Evolutionary conservation across 2,888 invertebrate species (phyloP).

Genomic region (Lobophora halterata): DNA sequence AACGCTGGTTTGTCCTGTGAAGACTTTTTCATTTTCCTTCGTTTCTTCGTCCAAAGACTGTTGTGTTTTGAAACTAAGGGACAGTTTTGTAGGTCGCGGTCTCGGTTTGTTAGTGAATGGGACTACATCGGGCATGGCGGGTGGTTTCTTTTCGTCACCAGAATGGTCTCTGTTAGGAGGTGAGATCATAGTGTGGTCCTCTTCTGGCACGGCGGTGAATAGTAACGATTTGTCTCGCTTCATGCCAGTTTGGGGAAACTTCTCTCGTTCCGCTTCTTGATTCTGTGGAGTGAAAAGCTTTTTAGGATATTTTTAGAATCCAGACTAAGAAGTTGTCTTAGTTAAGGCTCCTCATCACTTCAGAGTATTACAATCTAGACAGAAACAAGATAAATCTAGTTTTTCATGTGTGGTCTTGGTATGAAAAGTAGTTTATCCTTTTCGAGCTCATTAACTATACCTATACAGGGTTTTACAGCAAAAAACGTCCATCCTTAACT

Average conservation of each 20-base stretch:
- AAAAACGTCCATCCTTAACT: too few relatives aligned
- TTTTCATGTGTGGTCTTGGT: too few relatives aligned
- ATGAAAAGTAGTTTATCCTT: too few relatives aligned
- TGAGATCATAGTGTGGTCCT: conserved; percentile 80
- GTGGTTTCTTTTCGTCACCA: conserved; percentile 38
- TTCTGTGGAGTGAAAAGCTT: conserved; percentile 50
- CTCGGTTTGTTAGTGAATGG: conserved; percentile 75
- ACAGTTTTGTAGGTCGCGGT: conserved; percentile 78
- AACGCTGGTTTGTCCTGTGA: conserved; percentile 86
- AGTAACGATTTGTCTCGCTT: conserved; percentile 90
- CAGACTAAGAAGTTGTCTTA: too few relatives aligned
- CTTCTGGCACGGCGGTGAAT: conserved; percentile 92
- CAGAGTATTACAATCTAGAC: too few relatives aligned
- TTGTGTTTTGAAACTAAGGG: conserved; percentile 80
- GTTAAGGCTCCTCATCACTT: too few relatives aligned
- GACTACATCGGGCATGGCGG: conserved; percentile 73
- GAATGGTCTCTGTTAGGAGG: conserved; percentile 61
- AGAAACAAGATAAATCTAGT: too few relatives aligned
- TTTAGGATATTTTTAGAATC: too few relatives aligned
- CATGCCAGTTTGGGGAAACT: conserved; percentile 78
- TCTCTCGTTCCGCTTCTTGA: conserved; percentile 71
- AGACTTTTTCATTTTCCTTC: conserved; percentile 77
- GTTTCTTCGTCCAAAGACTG: conserved; percentile 79
- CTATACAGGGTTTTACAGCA: too few relatives aligned
- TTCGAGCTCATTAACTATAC: too few relatives aligned